Base-by-base conservation (phyloP, 2,888 invertebrate species). In the Pristionchus mayeri region DNA sequence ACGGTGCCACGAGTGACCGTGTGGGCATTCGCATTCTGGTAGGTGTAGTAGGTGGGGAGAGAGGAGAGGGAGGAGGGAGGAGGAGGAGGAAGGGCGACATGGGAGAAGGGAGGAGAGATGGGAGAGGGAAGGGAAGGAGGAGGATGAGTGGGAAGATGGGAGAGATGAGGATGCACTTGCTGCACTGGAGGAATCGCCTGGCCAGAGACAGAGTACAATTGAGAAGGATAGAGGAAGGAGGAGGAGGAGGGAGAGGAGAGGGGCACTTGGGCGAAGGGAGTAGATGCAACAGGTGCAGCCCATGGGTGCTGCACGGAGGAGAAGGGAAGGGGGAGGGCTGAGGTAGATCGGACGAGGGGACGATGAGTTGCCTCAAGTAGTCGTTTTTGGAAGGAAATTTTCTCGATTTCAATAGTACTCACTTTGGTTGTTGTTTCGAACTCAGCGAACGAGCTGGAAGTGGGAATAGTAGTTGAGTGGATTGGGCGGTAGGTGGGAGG, bases 121-220 rank as follows among this genome's bases (percentile, higher is more conserved):
- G 75, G 75, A 40, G 75, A 34, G n/a, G 37, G 44, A 24, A 3
- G n/a, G 40, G 37, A 3, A 40, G 7, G 40, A 2, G 37, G 75
- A 1, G 54, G 80, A 30, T 57, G 37, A 24, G 24, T 18, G 40
- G 44, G 80, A 9, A 80, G 52, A 0, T 80, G 80, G 2, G 54
- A 18, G 0, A 57, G 2, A 13, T 80, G 54, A 1, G 81, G 81
- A 37, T 82, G 63, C 11, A 82, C 81, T 44, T 40, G 18, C 18
- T 82, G 81, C 1, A 82, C 81, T 18, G 81, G 81, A 27, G 81
- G 81, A 63, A 63, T 48, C 27, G 81, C 81, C n/a, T 82, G 81
- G 24, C 81, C 81, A 0, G 81, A 82, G 81, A 82, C 37, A 13
- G 48, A 63, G 63, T 82, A 82, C 30, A 82, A 63, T n/a, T 78